Base-by-base conservation (phyloP, 2,888 invertebrate genomes). In the Teleiodes luculella region DNA sequence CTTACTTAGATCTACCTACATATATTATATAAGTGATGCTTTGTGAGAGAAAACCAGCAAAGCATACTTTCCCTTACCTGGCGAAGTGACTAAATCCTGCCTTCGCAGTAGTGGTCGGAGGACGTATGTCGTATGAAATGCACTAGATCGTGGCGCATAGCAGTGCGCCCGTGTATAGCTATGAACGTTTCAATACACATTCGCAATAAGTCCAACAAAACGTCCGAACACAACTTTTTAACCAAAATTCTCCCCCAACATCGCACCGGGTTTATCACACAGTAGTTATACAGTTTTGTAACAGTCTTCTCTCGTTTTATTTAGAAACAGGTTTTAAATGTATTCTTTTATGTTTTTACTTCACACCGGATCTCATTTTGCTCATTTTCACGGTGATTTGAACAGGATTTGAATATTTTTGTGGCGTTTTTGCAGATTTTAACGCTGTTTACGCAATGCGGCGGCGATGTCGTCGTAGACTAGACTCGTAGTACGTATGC, bases 21-120 rank as follows among this genome's bases (percentile, higher is more conserved):
- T 37, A 6, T n/a, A 14, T 8, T 14, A 18, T 16, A 8, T 8
- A 5, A 14, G 13, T 37, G 8, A 7, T 10, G 39, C 39, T 28
- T 20, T 16, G 20, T 33, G 36, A 43, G 43, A 20, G 43, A 36
- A 48, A 48, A 14, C 10, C 18, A 1, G n/a, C n/a, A n/a, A n/a
- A 3, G 36, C 31, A 18, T 3, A 13, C 20, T 48, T 48, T 48
- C 48, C 48, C 80, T 83, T 66, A 85, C 85, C 84, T 78, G 72
- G 65, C 64, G 61, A 66, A 64, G 58, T 58, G 67, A 78, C 89
- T 89, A 89, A 86, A 89, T 78, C 76, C 66, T 85, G 80, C 88
- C 89, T 92, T 94, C 94, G 91, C 94, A 93, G 80, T 93, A 95
- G 78, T 95, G 95, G 68, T 94, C 94, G 65, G 94, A 94, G 64